Evolutionary conservation across 2,888 invertebrate genomes (phyloP), one percentile per base, ranked within the genome.

Genomic region (Myopa tessellatipennis): DNA sequence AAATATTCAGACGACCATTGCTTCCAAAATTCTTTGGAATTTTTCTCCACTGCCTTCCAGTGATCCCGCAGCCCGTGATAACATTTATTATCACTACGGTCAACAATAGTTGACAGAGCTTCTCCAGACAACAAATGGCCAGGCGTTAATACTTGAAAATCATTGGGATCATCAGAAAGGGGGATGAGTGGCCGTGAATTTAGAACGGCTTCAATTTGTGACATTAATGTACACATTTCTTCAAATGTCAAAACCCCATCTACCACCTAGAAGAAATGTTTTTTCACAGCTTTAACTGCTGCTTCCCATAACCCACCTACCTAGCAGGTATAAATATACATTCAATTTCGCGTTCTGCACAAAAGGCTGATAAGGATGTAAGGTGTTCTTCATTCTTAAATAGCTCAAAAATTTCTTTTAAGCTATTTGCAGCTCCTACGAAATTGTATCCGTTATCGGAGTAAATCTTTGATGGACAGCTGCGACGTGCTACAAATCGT

Each of bases 111-210:
- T 55, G 38, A 58, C 45, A 73, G 18, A 14, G 60, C 14, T 38
- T 73, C 61, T 14, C 73, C 73, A n/a, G 38, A 38, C 38, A 73
- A 50, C n/a, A 73, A 73, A 34, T 63, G 26, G 45, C 73, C 73
- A n/a, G 73, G 73, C 18, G 73, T 73, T 16, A 63, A n/a, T 8
- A 50, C 73, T 12, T 26, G 12, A n/a, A 73, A 45, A 26, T 73
- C 63, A 63, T 50, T 73, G 38, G 61, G 45, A 40, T 63, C 63
- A 38, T 10, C 50, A 16, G 50, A 63, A 4, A 40, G 10, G 14
- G 38, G 38, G 40, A 36, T 45, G 8, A 63, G 40, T 14, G 61
- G 74, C 14, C 61, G 16, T 50, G 26, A 74, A 74, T 65, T 74
- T 7, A 45, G 8, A 8, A 74, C 18, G 5, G 65, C 16, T 63